Conservation (phyloP, 2,797 vertebrate species). For the Notoglanidium macrostoma region DNA sequence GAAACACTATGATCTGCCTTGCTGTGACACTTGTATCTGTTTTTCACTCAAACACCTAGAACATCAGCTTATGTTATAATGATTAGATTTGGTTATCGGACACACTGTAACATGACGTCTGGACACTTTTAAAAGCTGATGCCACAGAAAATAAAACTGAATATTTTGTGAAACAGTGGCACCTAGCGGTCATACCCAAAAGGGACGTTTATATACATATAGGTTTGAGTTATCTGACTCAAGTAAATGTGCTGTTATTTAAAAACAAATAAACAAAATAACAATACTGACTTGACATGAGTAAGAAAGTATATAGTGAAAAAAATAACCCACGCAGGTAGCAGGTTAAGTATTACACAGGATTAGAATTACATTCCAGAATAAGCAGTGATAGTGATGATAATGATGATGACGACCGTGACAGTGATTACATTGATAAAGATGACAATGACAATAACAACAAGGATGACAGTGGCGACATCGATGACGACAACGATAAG, state of each 20-base stretch:
- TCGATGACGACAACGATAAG: background rate
- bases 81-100: background rate
- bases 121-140: background rate
- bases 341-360: background rate
- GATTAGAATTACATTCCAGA: background rate
- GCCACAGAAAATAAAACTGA: background rate
- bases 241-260: background rate
- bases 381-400: background rate
- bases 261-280: background rate
- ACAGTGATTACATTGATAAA: background rate
- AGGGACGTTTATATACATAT: background rate
- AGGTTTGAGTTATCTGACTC: background rate
- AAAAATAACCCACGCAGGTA: background rate
- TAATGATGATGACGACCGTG: background rate
- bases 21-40: background rate
- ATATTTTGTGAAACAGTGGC: constrained; percentile 69
- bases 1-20: background rate
- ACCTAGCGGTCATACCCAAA: constrained; percentile 67
- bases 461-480: background rate
- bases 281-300: background rate
- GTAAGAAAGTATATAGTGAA: background rate
- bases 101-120: background rate
- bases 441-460: background rate
- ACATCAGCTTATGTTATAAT: background rate
- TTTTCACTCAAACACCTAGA: background rate